Conservation (phyloP, 2,888 invertebrate genomes). For the Pterostichus madidus region DNA sequence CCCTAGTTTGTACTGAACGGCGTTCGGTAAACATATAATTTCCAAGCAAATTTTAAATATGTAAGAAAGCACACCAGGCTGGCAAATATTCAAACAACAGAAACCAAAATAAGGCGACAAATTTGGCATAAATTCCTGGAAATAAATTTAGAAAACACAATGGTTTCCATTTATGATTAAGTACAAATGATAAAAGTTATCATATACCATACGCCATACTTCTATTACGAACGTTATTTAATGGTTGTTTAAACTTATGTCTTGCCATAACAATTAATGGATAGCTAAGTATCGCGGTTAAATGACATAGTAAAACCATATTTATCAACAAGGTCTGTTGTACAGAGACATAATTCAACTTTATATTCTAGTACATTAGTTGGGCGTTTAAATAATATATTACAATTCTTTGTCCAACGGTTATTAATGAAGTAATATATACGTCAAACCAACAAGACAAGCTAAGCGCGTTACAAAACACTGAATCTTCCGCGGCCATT, state of each 20-base stretch:
- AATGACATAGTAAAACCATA: conserved; percentile 9
- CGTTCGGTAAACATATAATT: too few relatives aligned
- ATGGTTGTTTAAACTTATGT: not conserved
- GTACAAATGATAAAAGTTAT: too few relatives aligned
- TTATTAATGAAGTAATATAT: conserved; percentile 46
- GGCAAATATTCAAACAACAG: too few relatives aligned
- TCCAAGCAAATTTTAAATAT: too few relatives aligned
- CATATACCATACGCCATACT: not conserved
- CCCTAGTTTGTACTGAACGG: too few relatives aligned
- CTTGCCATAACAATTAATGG: conserved; percentile 1
- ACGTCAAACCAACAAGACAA: conserved; percentile 44
- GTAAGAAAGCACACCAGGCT: too few relatives aligned
- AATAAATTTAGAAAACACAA: too few relatives aligned
- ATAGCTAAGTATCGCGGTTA: not conserved
- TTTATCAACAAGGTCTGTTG: conserved; percentile 2
- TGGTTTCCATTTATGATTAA: too few relatives aligned
- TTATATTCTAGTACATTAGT: conserved; percentile 33
- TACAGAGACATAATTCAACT: conserved; percentile 35
- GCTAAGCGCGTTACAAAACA: conserved; percentile 4
- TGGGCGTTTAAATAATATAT: conserved; percentile 30
- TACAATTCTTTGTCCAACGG: conserved; percentile 42
- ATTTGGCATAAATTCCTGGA: too few relatives aligned
- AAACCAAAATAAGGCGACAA: too few relatives aligned
- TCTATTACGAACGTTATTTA: not conserved
- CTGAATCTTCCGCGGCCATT: conserved; percentile 52